These are phyloP conservation scores for Procambarus virginalis DNA, from an alignment of 1,140 invertebrate species.

Conservation along the genomic window DNA sequence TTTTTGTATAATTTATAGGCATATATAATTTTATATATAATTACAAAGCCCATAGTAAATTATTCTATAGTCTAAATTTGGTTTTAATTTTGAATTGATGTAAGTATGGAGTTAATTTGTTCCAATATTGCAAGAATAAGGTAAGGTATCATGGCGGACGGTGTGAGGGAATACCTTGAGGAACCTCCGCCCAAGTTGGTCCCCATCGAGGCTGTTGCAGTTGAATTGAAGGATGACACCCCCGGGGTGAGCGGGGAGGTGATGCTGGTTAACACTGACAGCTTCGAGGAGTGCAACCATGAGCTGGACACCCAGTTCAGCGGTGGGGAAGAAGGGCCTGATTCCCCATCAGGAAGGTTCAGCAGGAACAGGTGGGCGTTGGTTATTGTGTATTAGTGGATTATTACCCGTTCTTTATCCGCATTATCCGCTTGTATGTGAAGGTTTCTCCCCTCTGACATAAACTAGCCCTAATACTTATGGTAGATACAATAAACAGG, in stretches of 20 bases:
- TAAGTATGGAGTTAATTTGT: not conserved
- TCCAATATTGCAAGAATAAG: not conserved
- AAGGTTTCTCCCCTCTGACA: no score
- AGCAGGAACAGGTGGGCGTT: slow-evolving; percentile 20
- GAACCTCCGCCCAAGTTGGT: not conserved
- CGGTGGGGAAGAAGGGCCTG: slow-evolving; percentile 36
- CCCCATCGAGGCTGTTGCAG: slow-evolving; percentile 19
- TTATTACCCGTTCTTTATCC: no score
- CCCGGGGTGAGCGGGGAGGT: slow-evolving; percentile 56
- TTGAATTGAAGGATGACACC: slow-evolving; percentile 50
- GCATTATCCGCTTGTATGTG: no score
- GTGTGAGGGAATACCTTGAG: not conserved
- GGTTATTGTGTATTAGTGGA: no score
- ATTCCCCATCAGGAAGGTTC: slow-evolving; percentile 50
- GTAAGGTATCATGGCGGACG: slow-evolving; percentile 12
- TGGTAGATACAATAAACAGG: no score
- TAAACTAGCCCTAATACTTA: no score
- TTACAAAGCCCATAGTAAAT: no score
- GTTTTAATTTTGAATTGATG: no score
- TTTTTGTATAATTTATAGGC: no score
- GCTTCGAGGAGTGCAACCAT: slow-evolving; percentile 59
- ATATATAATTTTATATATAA: no score
- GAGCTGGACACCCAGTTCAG: slow-evolving; percentile 53
- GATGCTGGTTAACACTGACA: slow-evolving; percentile 61
- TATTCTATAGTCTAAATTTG: no score